phyloP scores from a whole-genome alignment of 2,113 vertebrate species.

The Crotalus viridis region DNA sequence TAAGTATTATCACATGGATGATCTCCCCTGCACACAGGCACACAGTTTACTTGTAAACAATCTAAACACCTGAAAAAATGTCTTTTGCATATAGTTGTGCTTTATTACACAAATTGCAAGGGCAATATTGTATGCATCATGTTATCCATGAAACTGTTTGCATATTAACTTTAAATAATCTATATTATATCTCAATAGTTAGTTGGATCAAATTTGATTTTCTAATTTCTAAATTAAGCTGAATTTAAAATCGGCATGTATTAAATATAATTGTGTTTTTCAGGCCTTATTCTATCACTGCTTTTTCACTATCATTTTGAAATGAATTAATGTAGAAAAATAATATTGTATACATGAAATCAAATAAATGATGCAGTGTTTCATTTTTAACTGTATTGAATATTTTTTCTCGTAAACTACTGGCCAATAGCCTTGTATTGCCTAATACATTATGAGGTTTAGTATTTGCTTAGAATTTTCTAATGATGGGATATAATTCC shows the following conservation, averaged over 20 bases:
- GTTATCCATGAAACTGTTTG: background rate
- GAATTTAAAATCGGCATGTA: conserved; percentile 44
- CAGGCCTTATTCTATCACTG: conserved; percentile 27
- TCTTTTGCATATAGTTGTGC: background rate
- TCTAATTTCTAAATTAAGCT: conserved; percentile 46
- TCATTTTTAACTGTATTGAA: conserved; percentile 17
- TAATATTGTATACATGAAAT: conserved; percentile 23
- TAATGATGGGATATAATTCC: background rate
- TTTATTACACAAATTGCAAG: background rate
- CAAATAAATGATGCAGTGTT: conserved; percentile 44
- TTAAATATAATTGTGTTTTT: conserved; percentile 46
- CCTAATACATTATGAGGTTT: background rate
- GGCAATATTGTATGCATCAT: background rate
- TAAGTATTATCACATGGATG: background rate
- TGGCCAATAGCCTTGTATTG: background rate
- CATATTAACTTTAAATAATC: background rate
- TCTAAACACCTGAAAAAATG: background rate
- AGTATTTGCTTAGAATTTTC: background rate
- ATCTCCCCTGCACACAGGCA: background rate
- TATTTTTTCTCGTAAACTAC: background rate
- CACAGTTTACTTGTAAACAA: background rate
- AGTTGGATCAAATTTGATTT: conserved; percentile 46
- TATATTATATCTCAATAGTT: background rate
- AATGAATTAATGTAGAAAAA: conserved; percentile 45
- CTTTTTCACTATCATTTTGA: conserved; percentile 28